Evolutionary conservation across 2,888 invertebrate genomes (phyloP).

Genomic region (Stictocephala bisonia): DNA sequence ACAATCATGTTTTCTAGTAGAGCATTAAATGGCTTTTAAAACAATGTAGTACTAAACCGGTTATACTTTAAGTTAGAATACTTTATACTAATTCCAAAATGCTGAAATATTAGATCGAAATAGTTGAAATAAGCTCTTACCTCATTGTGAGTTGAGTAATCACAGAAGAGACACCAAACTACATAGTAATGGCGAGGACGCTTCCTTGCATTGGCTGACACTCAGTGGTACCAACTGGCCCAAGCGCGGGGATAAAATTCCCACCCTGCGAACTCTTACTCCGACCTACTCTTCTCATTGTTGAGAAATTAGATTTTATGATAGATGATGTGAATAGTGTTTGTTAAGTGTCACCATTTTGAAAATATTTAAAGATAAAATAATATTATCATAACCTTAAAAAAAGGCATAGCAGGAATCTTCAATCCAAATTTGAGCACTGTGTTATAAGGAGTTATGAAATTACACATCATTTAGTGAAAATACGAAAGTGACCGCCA

Average conservation of each 20-base stretch:
- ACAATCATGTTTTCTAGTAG: conserved; percentile 10
- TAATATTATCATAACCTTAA: too few relatives aligned
- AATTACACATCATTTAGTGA: too few relatives aligned
- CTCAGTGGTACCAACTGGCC: conserved; percentile 32
- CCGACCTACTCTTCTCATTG: conserved; percentile 26
- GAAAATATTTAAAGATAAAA: too few relatives aligned
- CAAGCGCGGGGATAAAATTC: conserved; percentile 18
- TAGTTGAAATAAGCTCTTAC: conserved; percentile 28
- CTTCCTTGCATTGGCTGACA: neutral
- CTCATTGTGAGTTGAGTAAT: conserved; percentile 25
- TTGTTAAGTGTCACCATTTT: too few relatives aligned
- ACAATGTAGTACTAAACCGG: conserved; percentile 15
- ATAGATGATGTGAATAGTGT: too few relatives aligned
- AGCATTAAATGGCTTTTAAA: conserved; percentile 25
- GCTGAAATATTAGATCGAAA: conserved; percentile 17
- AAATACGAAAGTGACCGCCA: too few relatives aligned
- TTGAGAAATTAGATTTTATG: too few relatives aligned
- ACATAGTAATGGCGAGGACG: conserved; percentile 13
- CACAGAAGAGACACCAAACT: conserved; percentile 7
- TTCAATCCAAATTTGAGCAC: too few relatives aligned
- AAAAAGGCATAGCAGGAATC: too few relatives aligned
- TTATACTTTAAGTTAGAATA: neutral
- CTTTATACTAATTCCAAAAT: conserved; percentile 30
- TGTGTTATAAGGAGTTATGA: too few relatives aligned
- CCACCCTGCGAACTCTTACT: conserved; percentile 23